These are phyloP conservation scores for Myotis vivesi DNA, from an alignment of 2,797 vertebrate genomes.

Conservation along the genomic window DNA sequence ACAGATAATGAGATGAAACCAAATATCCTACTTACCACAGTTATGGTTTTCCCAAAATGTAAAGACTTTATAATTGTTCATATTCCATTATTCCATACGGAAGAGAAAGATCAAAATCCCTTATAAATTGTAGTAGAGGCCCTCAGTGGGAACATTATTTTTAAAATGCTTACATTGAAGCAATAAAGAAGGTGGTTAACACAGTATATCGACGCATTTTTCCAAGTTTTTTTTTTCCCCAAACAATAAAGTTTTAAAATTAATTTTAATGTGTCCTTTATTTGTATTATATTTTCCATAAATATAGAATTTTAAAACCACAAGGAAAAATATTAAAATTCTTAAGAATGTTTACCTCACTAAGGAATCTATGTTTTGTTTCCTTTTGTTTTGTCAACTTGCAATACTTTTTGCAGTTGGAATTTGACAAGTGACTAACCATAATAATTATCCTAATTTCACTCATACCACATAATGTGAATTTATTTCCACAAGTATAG, in stretches of 20 bases:
- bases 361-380: background rate
- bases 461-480: background rate
- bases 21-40: background rate
- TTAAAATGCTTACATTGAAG: constrained; percentile 5
- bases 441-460: background rate
- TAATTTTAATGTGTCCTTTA: background rate
- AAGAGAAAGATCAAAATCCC: background rate
- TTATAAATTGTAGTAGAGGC: background rate
- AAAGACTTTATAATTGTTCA: background rate
- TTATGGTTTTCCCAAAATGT: background rate
- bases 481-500: background rate
- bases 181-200: background rate
- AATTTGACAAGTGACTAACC: background rate
- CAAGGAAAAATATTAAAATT: background rate
- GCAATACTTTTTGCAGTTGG: background rate
- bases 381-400: background rate
- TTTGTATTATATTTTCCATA: background rate
- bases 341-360: background rate
- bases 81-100: background rate
- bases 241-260: background rate
- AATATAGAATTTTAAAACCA: background rate
- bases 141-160: constrained; percentile 18
- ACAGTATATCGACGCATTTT: background rate
- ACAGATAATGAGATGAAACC: background rate
- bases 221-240: background rate